Evolutionary conservation across 37 sponge, comb jelly and placozoan species (phyloP), one percentile per base, ranked within the genome.

Genomic region (Chondrilla cf. caribensis): DNA sequence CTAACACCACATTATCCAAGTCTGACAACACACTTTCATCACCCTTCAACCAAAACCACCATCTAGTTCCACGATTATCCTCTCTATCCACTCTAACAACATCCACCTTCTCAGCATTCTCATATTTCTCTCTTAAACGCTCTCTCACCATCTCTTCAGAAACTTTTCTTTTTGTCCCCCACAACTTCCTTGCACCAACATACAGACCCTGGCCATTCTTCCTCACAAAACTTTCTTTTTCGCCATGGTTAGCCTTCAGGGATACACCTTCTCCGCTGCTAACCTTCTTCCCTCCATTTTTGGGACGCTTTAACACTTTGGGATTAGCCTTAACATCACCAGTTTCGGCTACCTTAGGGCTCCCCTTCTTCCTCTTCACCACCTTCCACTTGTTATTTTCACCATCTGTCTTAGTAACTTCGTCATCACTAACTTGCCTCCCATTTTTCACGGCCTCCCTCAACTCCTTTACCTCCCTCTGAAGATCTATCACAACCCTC

Each of bases 121-220:
- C 47, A 40, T 41, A 70, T 18, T 31, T 73, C 1, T 39, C 43
- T 37, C 18, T 6, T n/a, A 40, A 40, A 2, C 11, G 57, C 67
- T 90, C 58, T 83, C 79, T 51, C 18, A 72, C 25, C 4, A 6
- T 24, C 78, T 90, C 65, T 47, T 31, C n/a, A 25, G 31, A 42
- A 64, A 82, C 3, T 15, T 51, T 2, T 51, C 43, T 62, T 70
- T 57, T 47, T 32, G 67, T 85, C 64, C 67, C 41, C 76, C 84
- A 73, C 76, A 73, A 39, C 24, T 73, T 73, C 25, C 76, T 40
- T 22, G 25, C 76, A 1, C 76, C 76, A 38, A 73, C 76, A 73
- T 73, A 2, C 24, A 21, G 43, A n/a, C 76, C 76, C 1, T 40
- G 76, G 9, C 24, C 36, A 39, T 73, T 29, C 51, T 47, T 47